phyloP scores from a whole-genome alignment of 2,888 invertebrate genomes.

The Tachina grossa region DNA sequence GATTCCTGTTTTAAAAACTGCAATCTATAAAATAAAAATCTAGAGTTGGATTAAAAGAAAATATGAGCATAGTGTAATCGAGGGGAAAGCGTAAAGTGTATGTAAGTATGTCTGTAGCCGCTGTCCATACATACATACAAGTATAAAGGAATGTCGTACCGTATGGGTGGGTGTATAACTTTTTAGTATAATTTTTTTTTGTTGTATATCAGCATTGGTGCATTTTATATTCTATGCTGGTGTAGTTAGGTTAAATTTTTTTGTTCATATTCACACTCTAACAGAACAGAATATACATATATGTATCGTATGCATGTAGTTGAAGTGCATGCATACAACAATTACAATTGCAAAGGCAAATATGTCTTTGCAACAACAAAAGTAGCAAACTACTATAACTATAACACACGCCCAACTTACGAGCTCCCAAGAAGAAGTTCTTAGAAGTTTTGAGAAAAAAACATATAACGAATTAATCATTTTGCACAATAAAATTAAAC shows the following conservation, averaged over 20 bases:
- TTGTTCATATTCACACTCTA: slow-evolving; percentile 34
- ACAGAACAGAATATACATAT: slow-evolving; percentile 17
- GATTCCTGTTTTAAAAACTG: slow-evolving; percentile 25
- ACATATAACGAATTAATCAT: too few species aligned
- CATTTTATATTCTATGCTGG: slow-evolving; percentile 39
- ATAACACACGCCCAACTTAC: slow-evolving; percentile 67
- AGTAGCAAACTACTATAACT: slow-evolving; percentile 42
- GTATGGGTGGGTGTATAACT: background rate
- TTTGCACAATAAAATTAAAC: too few species aligned
- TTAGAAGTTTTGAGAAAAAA: background rate
- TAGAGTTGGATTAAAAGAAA: slow-evolving; percentile 44
- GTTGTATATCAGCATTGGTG: slow-evolving; percentile 31
- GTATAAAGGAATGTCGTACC: too few species aligned
- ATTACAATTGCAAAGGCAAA: slow-evolving; percentile 22
- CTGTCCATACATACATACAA: too few species aligned
- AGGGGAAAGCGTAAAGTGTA: slow-evolving; percentile 40
- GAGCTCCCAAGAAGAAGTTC: background rate
- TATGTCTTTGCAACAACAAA: slow-evolving; percentile 36
- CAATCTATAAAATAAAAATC: background rate
- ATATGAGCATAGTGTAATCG: background rate
- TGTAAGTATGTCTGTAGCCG: background rate
- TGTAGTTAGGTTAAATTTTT: slow-evolving; percentile 47
- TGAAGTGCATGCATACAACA: slow-evolving; percentile 23
- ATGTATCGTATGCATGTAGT: background rate
- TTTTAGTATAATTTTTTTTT: too few species aligned